A percentile compares a stretch with the other conserved stretches of the same genome.
Conservation (phyloP, 2,888 invertebrate species). For the Drosophila falleni region DNA sequence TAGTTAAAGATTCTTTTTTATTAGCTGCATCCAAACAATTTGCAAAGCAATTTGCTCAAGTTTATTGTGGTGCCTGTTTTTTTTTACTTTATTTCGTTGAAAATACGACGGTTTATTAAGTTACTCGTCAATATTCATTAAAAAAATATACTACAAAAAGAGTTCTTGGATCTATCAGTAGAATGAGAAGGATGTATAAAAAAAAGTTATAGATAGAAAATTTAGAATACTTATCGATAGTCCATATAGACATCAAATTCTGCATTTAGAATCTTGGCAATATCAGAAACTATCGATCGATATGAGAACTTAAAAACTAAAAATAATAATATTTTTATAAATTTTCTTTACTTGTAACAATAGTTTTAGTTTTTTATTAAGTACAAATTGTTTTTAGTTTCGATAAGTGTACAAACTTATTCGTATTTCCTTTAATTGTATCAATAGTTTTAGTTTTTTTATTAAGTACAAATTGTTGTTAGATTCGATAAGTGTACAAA, state of each 20-base stretch:
- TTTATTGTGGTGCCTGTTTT: not conserved
- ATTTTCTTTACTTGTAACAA: too few species aligned
- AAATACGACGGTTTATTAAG: too few species aligned
- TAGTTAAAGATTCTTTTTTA: not conserved
- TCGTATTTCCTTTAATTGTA: not conserved
- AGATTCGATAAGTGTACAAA: conserved; percentile 11
- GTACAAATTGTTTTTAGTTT: not conserved
- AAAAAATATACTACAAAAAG: too few species aligned
- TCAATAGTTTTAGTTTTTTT: not conserved
- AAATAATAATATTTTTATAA: too few species aligned
- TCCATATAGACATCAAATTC: too few species aligned
- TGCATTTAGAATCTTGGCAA: too few species aligned
- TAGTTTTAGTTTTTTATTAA: not conserved
- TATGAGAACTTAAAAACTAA: too few species aligned
- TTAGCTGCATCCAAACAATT: not conserved
- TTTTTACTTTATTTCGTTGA: not conserved
- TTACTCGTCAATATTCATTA: too few species aligned
- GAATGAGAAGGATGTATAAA: not conserved
- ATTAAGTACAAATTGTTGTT: not conserved
- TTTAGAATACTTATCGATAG: not conserved
- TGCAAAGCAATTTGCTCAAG: not conserved
- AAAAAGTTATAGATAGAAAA: not conserved
- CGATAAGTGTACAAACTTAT: conserved; percentile 13
- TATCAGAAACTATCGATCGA: too few species aligned
- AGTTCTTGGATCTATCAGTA: too few species aligned